A percentile compares a stretch with the other conserved stretches of the same genome.
Evolutionary conservation across 1,140 invertebrate species (phyloP).

Genomic region (Drosophila parvula): DNA sequence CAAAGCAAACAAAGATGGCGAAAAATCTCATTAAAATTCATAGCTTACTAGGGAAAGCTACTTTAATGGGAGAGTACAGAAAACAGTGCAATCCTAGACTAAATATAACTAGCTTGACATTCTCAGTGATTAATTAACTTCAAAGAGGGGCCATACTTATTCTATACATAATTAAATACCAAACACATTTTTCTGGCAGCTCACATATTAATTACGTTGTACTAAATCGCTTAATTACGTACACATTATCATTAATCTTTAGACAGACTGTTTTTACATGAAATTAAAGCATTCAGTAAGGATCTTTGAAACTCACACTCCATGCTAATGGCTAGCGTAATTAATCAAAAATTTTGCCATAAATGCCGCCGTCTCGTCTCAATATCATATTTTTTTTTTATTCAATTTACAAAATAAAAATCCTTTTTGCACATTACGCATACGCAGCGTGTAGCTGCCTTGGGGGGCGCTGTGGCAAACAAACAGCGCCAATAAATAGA

Average conservation of each 20-base stretch:
- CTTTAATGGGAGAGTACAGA: not conserved
- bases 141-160: not conserved
- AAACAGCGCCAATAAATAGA: conserved; percentile 4
- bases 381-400: not conserved
- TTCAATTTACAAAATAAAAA: conserved; percentile 19
- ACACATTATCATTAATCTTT: conserved; percentile 41
- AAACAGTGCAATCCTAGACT: not conserved
- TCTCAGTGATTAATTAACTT: conserved; percentile 26
- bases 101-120: conserved; percentile 5
- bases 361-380: not conserved
- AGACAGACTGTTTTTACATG: conserved; percentile 2
- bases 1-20: not conserved
- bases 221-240: conserved; percentile 18
- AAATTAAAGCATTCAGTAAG: not conserved
- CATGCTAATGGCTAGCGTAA: conserved; percentile 37
- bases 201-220: conserved; percentile 31
- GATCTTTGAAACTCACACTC: not conserved
- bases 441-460: conserved; percentile 24
- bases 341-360: conserved; percentile 45
- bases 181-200: conserved; percentile 31
- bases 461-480: too few species aligned
- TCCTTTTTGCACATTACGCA: conserved; percentile 31
- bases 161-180: conserved; percentile 23
- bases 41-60: not conserved
- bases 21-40: conserved; percentile 2